Conservation (phyloP, 2,113 vertebrate species). For the Dasyornis broadbenti region DNA sequence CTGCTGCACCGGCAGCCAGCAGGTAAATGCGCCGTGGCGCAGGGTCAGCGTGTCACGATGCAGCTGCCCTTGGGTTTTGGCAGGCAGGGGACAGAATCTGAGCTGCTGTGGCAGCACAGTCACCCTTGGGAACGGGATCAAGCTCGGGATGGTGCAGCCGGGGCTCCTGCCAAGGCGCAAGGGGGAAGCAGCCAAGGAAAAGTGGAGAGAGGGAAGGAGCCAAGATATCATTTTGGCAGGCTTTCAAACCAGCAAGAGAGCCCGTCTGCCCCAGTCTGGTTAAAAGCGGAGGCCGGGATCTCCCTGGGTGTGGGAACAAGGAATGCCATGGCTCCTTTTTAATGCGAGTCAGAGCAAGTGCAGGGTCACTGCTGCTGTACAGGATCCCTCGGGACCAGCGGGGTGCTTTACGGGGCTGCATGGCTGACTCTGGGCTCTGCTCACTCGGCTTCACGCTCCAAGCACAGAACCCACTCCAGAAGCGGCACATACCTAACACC, state of each 20-base stretch:
- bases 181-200: background rate
- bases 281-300: background rate
- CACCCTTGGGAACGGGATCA: background rate
- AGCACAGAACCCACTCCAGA: background rate
- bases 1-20: background rate
- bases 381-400: background rate
- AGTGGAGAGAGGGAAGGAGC: background rate
- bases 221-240: background rate
- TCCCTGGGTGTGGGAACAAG: background rate
- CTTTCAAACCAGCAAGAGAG: background rate
- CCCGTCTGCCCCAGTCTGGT: accelerated
- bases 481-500: too few species aligned
- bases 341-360: background rate
- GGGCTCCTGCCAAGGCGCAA: background rate
- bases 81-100: background rate
- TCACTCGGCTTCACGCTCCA: background rate
- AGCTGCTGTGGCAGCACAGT: background rate
- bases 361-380: accelerated
- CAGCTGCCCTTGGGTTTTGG: background rate
- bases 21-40: too few species aligned
- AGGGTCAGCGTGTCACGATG: too few species aligned
- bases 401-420: background rate
- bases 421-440: accelerated
- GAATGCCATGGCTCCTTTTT: background rate
- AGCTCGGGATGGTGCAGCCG: too few species aligned